These are phyloP conservation scores for Chorisops tibialis DNA, from an alignment of 2,888 invertebrate genomes.

Conservation along the genomic window DNA sequence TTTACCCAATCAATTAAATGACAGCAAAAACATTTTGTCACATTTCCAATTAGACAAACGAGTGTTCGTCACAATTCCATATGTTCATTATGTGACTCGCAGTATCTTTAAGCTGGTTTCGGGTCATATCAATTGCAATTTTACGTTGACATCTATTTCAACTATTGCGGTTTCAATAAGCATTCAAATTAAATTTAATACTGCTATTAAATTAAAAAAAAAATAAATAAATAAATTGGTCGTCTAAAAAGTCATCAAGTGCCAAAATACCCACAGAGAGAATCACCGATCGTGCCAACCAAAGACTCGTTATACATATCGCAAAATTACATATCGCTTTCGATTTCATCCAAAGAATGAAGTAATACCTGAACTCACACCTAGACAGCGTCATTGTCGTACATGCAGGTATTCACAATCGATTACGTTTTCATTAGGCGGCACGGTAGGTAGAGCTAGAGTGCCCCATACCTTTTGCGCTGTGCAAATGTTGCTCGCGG, in stretches of 20 bases:
- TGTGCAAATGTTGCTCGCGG: neutral
- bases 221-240: neutral
- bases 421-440: constrained; percentile 6
- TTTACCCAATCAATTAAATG: too few species aligned
- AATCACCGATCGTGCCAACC: neutral
- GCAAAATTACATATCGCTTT: constrained; percentile 28
- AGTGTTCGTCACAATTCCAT: too few species aligned
- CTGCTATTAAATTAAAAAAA: neutral
- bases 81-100: too few species aligned
- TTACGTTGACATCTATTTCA: too few species aligned
- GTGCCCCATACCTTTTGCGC: constrained; percentile 1
- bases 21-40: too few species aligned
- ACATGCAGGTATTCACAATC: constrained; percentile 17
- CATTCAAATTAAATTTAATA: too few species aligned
- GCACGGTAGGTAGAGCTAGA: neutral
- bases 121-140: too few species aligned
- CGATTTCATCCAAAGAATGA: constrained; percentile 32
- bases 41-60: too few species aligned
- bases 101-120: too few species aligned
- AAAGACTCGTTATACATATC: constrained; percentile 2
- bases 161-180: too few species aligned
- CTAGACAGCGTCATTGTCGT: neutral
- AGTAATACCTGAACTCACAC: constrained; percentile 27
- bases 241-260: neutral
- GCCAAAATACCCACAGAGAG: neutral